Conservation (phyloP, 2,113 vertebrate genomes). For the Chloebia gouldiae region DNA sequence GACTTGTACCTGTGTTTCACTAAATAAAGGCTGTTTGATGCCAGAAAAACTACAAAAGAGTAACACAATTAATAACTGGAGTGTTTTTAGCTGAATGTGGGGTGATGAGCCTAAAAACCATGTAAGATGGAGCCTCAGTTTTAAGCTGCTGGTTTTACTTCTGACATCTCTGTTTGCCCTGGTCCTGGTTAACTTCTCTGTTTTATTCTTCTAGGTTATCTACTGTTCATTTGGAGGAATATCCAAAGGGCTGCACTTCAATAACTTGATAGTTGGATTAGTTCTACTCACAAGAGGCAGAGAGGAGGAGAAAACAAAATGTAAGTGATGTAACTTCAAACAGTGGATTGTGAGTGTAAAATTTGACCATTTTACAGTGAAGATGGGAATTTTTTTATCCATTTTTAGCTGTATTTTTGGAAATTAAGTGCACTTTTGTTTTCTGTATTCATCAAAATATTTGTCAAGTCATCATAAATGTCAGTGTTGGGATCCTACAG, state of each 20-base stretch:
- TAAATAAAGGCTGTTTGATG: neutral
- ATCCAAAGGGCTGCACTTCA: conserved; percentile 96
- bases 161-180: neutral
- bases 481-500: neutral
- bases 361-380: neutral
- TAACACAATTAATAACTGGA: neutral
- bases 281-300: conserved; percentile 94
- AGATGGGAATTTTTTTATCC: neutral
- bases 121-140: accelerated
- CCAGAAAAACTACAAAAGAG: neutral
- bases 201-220: conserved; percentile 82
- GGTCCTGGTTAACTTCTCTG: neutral
- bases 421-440: neutral
- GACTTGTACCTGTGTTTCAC: neutral
- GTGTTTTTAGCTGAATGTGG: neutral
- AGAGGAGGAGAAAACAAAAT: conserved; percentile 97
- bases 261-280: conserved; percentile 95
- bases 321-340: conserved; percentile 73
- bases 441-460: neutral
- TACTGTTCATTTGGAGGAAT: conserved; percentile 96
- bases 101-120: neutral
- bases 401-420: neutral
- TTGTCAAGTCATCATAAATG: neutral
- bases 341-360: neutral
- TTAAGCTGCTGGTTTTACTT: neutral